phyloP scores from a whole-genome alignment of 2,113 vertebrate genomes.

The Oncorhynchus mykiss region DNA sequence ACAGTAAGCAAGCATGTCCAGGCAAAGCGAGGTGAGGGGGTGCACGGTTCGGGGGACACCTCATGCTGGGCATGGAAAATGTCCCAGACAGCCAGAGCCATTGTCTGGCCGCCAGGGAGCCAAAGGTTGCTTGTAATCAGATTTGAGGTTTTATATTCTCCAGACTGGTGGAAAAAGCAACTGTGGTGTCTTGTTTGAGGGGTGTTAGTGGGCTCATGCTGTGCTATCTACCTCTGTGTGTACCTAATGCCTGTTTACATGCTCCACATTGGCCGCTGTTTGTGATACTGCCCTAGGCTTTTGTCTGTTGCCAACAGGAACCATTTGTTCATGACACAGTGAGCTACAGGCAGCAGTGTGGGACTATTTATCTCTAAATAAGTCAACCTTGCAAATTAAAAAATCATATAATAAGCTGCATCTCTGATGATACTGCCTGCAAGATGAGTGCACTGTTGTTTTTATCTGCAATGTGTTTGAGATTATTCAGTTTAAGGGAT shows the following conservation, averaged over 20 bases:
- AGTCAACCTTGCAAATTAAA: neutral
- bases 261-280: slow-evolving; percentile 36
- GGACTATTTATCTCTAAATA: slow-evolving; percentile 22
- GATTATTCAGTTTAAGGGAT: neutral
- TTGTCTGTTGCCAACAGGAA: slow-evolving; percentile 34
- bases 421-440: neutral
- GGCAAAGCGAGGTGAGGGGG: slow-evolving; percentile 74
- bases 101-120: slow-evolving; percentile 92
- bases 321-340: slow-evolving; percentile 39
- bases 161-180: slow-evolving; percentile 81
- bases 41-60: slow-evolving; percentile 87
- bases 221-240: slow-evolving; percentile 44
- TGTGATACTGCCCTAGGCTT: slow-evolving; percentile 33
- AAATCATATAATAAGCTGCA: neutral
- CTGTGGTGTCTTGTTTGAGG: slow-evolving; percentile 68
- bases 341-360: slow-evolving; percentile 2
- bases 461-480: no score
- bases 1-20: slow-evolving; percentile 94
- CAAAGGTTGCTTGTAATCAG: slow-evolving; percentile 99
- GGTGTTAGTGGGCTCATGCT: slow-evolving; percentile 55
- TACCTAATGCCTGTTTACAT: slow-evolving; percentile 45
- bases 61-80: slow-evolving; percentile 99
- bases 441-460: neutral
- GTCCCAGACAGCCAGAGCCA: slow-evolving; percentile 93
- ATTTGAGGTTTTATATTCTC: slow-evolving; percentile 88